Evolutionary conservation across 2,888 invertebrate genomes (phyloP), one percentile per base, ranked within the genome.

Genomic region (Eurytoma californica): DNA sequence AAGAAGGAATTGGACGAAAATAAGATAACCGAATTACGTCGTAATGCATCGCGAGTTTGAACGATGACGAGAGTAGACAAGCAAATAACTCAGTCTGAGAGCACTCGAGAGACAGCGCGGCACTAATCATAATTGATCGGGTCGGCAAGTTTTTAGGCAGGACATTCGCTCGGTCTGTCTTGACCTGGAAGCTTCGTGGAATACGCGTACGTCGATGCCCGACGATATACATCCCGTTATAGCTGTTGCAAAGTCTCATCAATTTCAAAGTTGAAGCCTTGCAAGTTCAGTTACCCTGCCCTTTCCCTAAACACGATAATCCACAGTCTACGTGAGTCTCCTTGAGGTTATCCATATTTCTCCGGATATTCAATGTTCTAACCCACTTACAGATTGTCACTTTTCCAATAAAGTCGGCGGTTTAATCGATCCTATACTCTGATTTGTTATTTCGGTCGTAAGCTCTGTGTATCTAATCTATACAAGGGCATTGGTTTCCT

Each of bases 211-310:
- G 39, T 12, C 9, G 24, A 13, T 7, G 39, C 60, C 20, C 51
- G 4, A 3, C 28, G 24, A 28, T 28, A 28, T 55, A 30, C n/a
- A 67, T 60, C 14, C n/a, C 12, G 20, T 60, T 2, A 20, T 24
- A 65, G 72, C 75, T 79, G 75, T 81, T 78, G 72, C 65, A 58
- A 73, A 81, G 73, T 65, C 76, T 73, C 79, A 79, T 81, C 70
- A 79, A 81, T 79, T 79, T 70, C 74, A 60, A 76, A 79, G 60
- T 76, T 73, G 72, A 81, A 76, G 65, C 72, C 58, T 65, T 58
- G 55, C 67, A 78, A 81, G 73, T 39, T 39, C 39, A 39, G 39
- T 39, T 39, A 39, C 39, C 39, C 9, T 79, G 69, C 66, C 60
- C n/a, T 3, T 51, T 73, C 18, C 49, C 53, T 79, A 70, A 81